Percentiles rank a stretch among this genome's conserved stretches.
These are phyloP conservation scores for Characodon lateralis DNA, from an alignment of 2,797 vertebrate species.

Conservation along the genomic window DNA sequence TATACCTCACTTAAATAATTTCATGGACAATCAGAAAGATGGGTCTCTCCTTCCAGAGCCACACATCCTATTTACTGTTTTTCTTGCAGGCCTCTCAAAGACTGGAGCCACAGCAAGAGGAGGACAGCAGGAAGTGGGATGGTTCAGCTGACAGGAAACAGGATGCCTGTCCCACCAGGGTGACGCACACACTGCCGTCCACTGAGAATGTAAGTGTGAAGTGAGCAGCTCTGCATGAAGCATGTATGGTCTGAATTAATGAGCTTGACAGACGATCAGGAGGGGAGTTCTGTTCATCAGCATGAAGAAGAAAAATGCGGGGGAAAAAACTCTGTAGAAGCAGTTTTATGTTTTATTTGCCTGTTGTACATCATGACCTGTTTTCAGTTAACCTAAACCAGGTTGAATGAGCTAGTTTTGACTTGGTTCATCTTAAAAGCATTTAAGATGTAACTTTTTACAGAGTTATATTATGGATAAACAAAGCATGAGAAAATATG, in stretches of 20 bases:
- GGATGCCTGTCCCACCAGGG: conserved; percentile 74
- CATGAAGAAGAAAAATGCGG: background rate
- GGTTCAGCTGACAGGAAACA: conserved; percentile 85
- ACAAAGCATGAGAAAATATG: background rate
- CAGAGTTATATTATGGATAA: background rate
- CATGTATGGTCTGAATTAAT: background rate
- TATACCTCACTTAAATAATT: background rate
- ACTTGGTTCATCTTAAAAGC: background rate
- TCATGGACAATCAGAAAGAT: background rate
- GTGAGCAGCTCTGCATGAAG: background rate
- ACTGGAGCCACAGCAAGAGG: conserved; percentile 83
- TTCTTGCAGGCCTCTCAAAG: conserved; percentile 87
- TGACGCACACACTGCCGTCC: conserved; percentile 81
- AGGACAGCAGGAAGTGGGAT: conserved; percentile 87
- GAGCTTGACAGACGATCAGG: background rate
- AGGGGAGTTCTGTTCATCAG: background rate
- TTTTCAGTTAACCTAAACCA: background rate
- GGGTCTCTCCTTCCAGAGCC: background rate
- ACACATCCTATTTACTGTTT: background rate
- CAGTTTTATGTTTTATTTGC: background rate
- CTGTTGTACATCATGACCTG: background rate
- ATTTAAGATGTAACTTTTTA: background rate
- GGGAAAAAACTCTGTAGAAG: background rate
- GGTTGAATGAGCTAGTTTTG: background rate
- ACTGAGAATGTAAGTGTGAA: conserved; percentile 83